Conservation (phyloP, 2,888 invertebrate species). For the Apodemia hepburni region DNA sequence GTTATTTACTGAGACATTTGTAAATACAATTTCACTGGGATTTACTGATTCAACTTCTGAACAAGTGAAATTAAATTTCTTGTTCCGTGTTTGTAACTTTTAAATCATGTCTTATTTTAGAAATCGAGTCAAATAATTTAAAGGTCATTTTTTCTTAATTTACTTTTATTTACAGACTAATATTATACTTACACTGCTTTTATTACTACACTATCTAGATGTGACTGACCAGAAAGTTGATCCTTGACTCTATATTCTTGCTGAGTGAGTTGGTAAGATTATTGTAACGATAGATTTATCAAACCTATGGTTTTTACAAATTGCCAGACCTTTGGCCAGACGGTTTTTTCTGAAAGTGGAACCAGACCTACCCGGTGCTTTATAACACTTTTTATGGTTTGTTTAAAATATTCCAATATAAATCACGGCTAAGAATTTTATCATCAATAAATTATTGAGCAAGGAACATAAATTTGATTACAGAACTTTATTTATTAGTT, state of each 20-base stretch:
- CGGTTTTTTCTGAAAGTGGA: no score
- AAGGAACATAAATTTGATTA: constrained; percentile 4
- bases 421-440: background rate
- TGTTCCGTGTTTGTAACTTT: constrained; percentile 24
- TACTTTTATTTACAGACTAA: background rate
- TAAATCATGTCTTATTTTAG: constrained; percentile 27
- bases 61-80: constrained; percentile 48
- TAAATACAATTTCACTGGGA: constrained; percentile 58
- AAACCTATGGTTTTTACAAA: background rate
- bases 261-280: no score
- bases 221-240: no score
- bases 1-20: constrained; percentile 69
- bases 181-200: no score
- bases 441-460: background rate
- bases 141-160: background rate
- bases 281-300: constrained; percentile 4
- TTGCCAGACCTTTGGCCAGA: no score
- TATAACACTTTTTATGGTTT: no score
- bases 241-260: no score
- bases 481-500: constrained; percentile 5
- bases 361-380: no score
- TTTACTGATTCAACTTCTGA: constrained; percentile 67
- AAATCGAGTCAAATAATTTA: constrained; percentile 9
- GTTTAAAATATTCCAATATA: background rate
- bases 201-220: no score